Percentiles rank a stretch among this genome's conserved stretches.
Evolutionary conservation across 2,113 vertebrate species (phyloP).

Genomic region (Pimephales promelas): DNA sequence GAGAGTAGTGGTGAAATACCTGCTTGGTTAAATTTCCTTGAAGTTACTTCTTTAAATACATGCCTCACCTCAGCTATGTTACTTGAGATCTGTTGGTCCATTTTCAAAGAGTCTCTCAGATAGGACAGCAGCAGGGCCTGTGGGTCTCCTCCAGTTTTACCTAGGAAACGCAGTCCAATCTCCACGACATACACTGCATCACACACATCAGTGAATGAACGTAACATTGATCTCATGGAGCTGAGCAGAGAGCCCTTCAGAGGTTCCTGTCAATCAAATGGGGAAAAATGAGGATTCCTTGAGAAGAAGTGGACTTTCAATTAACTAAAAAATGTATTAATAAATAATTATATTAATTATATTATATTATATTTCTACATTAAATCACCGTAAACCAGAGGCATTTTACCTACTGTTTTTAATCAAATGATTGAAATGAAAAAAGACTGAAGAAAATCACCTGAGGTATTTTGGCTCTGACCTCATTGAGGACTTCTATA

Average conservation of each 20-base stretch:
- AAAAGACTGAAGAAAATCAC: slow-evolving; percentile 52
- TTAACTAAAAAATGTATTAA: not conserved
- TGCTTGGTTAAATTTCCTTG: not conserved
- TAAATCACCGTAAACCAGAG: not conserved
- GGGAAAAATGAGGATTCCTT: not conserved
- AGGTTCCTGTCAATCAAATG: slow-evolving; percentile 57
- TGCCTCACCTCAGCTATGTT: slow-evolving; percentile 69
- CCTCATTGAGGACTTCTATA: slow-evolving; percentile 68
- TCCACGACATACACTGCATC: slow-evolving; percentile 68
- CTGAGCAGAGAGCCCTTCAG: slow-evolving; percentile 67
- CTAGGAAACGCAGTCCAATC: slow-evolving; percentile 72
- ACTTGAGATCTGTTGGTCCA: slow-evolving; percentile 69
- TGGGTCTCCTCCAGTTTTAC: slow-evolving; percentile 65
- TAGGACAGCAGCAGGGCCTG: slow-evolving; percentile 60
- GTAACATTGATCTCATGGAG: slow-evolving; percentile 64
- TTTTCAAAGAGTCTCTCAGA: slow-evolving; percentile 68
- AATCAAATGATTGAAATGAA: not conserved
- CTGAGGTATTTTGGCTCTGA: slow-evolving; percentile 72
- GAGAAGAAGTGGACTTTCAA: not conserved
- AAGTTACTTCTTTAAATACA: not conserved
- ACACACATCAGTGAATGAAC: slow-evolving; percentile 72
- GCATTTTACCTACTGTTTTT: not conserved
- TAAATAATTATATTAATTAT: not conserved
- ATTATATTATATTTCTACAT: not conserved
- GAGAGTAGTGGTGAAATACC: not conserved